A percentile compares a stretch with the other conserved stretches of the same genome.
phyloP scores from a whole-genome alignment of 2,888 invertebrate species.

The Apoderus coryli region DNA sequence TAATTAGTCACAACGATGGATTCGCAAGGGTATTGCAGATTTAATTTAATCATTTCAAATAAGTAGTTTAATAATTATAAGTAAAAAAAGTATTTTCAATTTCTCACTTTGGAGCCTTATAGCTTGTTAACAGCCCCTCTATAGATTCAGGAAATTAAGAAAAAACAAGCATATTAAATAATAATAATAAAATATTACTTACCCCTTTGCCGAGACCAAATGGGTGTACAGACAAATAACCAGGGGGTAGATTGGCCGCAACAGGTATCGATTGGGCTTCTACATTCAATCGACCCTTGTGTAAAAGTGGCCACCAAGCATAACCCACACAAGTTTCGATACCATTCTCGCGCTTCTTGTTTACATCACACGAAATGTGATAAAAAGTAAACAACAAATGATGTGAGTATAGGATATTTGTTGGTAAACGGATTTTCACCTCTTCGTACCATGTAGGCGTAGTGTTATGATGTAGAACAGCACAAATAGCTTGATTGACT shows the following conservation, averaged over 20 bases:
- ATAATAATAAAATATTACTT: conserved; percentile 25
- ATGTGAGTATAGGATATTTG: conserved; percentile 69
- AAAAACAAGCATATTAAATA: too few relatives aligned
- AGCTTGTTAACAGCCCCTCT: too few relatives aligned
- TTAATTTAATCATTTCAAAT: too few relatives aligned
- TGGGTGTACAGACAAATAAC: conserved; percentile 80
- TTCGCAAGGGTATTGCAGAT: too few relatives aligned
- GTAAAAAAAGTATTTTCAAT: conserved; percentile 7
- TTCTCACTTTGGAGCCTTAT: too few relatives aligned
- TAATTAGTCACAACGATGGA: too few relatives aligned
- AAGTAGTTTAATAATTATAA: neutral
- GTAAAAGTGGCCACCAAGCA: conserved; percentile 80
- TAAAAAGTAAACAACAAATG: conserved; percentile 91
- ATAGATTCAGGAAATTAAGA: too few relatives aligned
- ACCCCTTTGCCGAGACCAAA: conserved; percentile 85
- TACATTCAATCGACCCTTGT: conserved; percentile 70
- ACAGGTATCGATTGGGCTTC: conserved; percentile 76
- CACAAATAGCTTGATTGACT: conserved; percentile 55
- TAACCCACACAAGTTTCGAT: conserved; percentile 82
- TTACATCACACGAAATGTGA: conserved; percentile 85
- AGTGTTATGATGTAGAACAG: conserved; percentile 80
- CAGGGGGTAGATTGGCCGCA: conserved; percentile 74
- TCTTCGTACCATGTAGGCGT: conserved; percentile 88
- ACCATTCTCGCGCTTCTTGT: conserved; percentile 57
- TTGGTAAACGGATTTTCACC: conserved; percentile 80